Conservation (phyloP, 2,888 invertebrate genomes). For the Hirtodrosophila cameraria region DNA sequence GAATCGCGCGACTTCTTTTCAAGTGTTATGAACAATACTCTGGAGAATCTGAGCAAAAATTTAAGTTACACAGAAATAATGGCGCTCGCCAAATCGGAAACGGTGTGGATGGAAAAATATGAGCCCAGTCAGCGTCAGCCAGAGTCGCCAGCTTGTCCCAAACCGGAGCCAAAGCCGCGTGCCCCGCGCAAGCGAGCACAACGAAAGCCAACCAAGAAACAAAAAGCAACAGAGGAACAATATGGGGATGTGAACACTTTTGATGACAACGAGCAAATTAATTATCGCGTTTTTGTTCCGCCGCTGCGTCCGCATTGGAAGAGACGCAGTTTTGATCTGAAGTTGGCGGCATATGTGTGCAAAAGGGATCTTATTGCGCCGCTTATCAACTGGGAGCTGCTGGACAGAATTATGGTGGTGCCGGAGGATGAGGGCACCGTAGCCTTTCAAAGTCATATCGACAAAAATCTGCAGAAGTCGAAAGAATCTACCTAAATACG, state of each 20-base stretch:
- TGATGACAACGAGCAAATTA: slow-evolving; percentile 14
- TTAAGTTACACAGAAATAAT: neutral
- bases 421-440: slow-evolving; percentile 6
- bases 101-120: slow-evolving; percentile 18
- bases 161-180: neutral
- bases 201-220: too few species aligned
- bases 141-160: neutral
- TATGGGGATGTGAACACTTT: neutral
- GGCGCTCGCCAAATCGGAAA: slow-evolving; percentile 3
- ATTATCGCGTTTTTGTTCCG: slow-evolving; percentile 16
- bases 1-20: slow-evolving; percentile 25
- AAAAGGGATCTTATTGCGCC: slow-evolving; percentile 24
- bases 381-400: slow-evolving; percentile 29
- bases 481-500: too few species aligned
- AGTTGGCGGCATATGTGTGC: slow-evolving; percentile 1
- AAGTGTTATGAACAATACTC: neutral
- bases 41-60: neutral
- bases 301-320: slow-evolving; percentile 15
- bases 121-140: neutral
- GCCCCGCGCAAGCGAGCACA: too few species aligned
- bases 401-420: slow-evolving; percentile 32
- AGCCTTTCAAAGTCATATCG: slow-evolving; percentile 3
- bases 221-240: neutral
- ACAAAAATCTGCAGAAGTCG: neutral
- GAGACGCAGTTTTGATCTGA: slow-evolving; percentile 19